A percentile compares a stretch with the other conserved stretches of the same genome.
Evolutionary conservation across 1,140 invertebrate species (phyloP).

Genomic region (Probaryconus sp.): DNA sequence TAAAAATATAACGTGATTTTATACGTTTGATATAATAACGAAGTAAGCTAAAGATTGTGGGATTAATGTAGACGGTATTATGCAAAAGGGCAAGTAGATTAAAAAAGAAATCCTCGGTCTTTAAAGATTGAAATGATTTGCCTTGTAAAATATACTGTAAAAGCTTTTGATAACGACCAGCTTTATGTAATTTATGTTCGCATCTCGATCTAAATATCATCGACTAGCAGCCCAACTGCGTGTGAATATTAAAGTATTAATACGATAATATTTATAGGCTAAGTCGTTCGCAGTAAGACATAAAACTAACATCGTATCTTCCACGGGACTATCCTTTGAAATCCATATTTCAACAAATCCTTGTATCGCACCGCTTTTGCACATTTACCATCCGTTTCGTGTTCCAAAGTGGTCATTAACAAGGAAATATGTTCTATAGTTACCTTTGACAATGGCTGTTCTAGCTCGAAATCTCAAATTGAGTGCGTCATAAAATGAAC

Average conservation of each 20-base stretch:
- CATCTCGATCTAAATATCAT: conserved; percentile 17
- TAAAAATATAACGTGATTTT: too few relatives aligned
- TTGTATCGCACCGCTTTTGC: neutral
- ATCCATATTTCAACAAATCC: conserved; percentile 27
- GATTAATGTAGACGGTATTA: too few relatives aligned
- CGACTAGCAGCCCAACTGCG: conserved; percentile 21
- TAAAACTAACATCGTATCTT: conserved; percentile 60
- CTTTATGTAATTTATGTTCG: conserved; percentile 60
- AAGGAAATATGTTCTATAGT: neutral
- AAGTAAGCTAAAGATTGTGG: too few relatives aligned
- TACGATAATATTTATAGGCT: conserved; percentile 66
- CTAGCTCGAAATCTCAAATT: conserved; percentile 12
- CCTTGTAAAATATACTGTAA: neutral
- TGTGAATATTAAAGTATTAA: conserved; percentile 67
- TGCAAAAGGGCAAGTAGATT: too few relatives aligned
- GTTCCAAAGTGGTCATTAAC: conserved; percentile 11
- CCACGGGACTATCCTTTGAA: conserved; percentile 13
- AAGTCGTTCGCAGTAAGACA: conserved; percentile 26
- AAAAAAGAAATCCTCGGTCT: too few relatives aligned
- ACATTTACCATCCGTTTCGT: neutral
- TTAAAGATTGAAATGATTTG: too few relatives aligned
- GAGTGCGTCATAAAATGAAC: conserved; percentile 23
- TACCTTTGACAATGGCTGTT: neutral
- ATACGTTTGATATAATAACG: too few relatives aligned
- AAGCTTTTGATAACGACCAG: conserved; percentile 21